A percentile compares a stretch with the other conserved stretches of the same genome.
These are phyloP conservation scores for Poicephalus meyeri DNA, from an alignment of 2,113 vertebrate genomes.

Conservation along the genomic window DNA sequence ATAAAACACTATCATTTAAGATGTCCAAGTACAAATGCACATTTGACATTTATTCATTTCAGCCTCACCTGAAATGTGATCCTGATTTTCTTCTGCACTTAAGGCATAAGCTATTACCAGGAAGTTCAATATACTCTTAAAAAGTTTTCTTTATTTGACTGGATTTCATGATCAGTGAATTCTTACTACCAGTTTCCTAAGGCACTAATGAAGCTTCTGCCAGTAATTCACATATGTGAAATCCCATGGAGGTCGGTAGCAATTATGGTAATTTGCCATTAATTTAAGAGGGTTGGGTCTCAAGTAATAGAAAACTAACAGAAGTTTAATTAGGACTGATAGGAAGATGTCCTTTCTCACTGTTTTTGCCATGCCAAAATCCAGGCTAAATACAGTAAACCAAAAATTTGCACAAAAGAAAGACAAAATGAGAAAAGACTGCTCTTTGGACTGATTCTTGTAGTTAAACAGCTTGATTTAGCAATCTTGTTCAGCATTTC, in stretches of 20 bases:
- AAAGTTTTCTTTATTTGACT: background rate
- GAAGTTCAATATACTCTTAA: background rate
- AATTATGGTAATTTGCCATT: background rate
- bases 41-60: background rate
- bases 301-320: background rate
- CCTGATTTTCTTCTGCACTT: background rate
- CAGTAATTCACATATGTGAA: background rate
- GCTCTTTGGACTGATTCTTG: background rate
- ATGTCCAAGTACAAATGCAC: background rate
- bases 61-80: background rate
- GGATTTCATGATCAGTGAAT: background rate
- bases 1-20: background rate
- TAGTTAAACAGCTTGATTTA: background rate
- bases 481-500: background rate
- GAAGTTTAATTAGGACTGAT: background rate
- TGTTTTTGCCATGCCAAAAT: background rate
- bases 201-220: background rate
- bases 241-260: background rate
- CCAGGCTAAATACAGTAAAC: background rate
- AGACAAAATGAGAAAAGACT: background rate
- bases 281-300: background rate
- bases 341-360: background rate
- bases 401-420: background rate
- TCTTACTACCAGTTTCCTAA: background rate
- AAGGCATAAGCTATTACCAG: background rate